Evolutionary conservation across 2,797 vertebrate species (phyloP).

Genomic region (Onychomys torridus): DNA sequence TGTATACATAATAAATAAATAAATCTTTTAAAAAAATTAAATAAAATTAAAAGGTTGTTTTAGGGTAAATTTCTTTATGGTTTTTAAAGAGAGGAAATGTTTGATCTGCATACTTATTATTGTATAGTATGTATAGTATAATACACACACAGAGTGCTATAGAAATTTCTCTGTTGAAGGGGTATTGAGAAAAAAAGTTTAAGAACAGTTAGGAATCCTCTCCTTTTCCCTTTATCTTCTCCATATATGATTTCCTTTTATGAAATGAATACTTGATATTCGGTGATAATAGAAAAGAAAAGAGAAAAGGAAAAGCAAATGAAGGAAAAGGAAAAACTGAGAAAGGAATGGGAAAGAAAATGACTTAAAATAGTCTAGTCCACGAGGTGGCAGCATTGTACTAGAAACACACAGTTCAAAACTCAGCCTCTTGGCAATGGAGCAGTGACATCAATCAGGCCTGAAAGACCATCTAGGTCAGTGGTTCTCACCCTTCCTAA

Average conservation of each 20-base stretch:
- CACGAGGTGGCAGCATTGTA: slow-evolving; percentile 86
- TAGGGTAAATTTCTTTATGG: no score
- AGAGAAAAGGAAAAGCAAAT: not conserved
- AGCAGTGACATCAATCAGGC: not conserved
- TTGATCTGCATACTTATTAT: not conserved
- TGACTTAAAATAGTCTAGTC: not conserved
- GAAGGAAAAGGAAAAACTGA: not conserved
- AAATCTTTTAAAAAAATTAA: not conserved
- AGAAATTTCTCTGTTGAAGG: not conserved
- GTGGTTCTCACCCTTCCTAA: not conserved
- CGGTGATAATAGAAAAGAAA: not conserved
- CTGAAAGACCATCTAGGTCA: not conserved
- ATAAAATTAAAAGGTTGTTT: not conserved
- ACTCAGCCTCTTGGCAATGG: not conserved
- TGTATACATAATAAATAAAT: no score
- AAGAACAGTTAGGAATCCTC: slow-evolving; percentile 1
- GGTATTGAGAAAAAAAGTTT: not conserved
- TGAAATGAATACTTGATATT: not conserved
- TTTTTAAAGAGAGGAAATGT: not conserved
- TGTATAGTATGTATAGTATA: not conserved
- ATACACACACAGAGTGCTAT: not conserved
- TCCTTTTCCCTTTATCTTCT: not conserved
- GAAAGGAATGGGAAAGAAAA: not conserved
- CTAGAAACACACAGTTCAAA: slow-evolving; percentile 28
- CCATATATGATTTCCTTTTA: slow-evolving; percentile 21